Evolutionary conservation across 2,888 invertebrate genomes (phyloP).

Genomic region (Parelbella ahira): DNA sequence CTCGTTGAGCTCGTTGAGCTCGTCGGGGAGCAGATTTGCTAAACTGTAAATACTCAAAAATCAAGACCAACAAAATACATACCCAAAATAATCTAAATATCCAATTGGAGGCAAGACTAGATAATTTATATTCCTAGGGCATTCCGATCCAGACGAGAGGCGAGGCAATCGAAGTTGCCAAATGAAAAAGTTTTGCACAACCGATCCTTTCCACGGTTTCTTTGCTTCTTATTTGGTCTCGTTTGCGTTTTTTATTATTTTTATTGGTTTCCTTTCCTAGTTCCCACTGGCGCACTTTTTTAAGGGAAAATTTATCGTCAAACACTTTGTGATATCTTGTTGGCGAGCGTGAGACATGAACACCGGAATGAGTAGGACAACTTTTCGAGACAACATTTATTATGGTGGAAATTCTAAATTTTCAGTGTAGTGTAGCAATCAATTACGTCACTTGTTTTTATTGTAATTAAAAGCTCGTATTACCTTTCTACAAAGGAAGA

Average conservation of each 20-base stretch:
- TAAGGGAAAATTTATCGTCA: slow-evolving; percentile 47
- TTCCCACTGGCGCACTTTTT: slow-evolving; percentile 29
- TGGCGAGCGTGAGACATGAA: no score
- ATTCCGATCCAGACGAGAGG: slow-evolving; percentile 32
- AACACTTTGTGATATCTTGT: slow-evolving; percentile 37
- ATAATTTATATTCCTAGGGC: slow-evolving; percentile 52
- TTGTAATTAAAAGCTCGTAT: no score
- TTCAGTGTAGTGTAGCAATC: slow-evolving; percentile 26
- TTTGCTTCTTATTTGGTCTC: slow-evolving; percentile 38
- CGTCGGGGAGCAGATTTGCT: no score
- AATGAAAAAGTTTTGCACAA: slow-evolving; percentile 54
- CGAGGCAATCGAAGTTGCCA: slow-evolving; percentile 61
- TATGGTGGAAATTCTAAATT: no score
- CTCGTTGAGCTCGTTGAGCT: no score
- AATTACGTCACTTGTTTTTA: background rate
- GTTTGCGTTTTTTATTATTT: slow-evolving; percentile 49
- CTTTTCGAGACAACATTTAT: slow-evolving; percentile 49
- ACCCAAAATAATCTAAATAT: slow-evolving; percentile 34
- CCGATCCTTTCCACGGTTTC: slow-evolving; percentile 38
- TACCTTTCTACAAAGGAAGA: no score
- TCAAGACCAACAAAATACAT: background rate
- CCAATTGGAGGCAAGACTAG: slow-evolving; percentile 30
- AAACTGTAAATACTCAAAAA: background rate
- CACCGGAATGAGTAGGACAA: slow-evolving; percentile 35
- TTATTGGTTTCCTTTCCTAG: slow-evolving; percentile 39